Conservation (phyloP, 2,113 vertebrate genomes). For the Chlamydotis undulata region DNA sequence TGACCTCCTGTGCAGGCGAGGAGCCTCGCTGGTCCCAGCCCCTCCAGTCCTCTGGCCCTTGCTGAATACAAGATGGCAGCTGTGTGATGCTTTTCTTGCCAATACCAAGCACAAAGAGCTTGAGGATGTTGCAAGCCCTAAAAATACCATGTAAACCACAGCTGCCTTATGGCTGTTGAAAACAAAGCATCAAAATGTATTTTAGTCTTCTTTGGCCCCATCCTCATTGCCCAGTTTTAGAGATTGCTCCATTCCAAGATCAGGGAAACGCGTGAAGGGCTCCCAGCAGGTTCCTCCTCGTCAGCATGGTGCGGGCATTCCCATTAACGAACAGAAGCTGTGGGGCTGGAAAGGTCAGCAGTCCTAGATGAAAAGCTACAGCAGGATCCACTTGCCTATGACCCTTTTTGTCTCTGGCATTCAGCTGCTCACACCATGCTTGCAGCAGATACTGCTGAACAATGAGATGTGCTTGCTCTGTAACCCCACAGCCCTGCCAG, state of each 20-base stretch:
- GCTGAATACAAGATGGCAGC: not conserved
- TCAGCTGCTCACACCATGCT: not conserved
- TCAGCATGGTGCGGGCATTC: not conserved
- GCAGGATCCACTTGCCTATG: not conserved
- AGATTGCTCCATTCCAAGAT: not conserved
- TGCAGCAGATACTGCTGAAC: not conserved
- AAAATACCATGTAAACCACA: not conserved
- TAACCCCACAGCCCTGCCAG: not conserved
- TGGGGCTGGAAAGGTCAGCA: not conserved
- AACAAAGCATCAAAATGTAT: not conserved
- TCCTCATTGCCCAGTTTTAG: not conserved
- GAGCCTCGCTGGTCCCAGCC: not conserved
- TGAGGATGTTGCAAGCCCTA: not conserved
- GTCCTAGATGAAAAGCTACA: not conserved
- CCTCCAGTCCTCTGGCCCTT: accelerated
- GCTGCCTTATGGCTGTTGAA: not conserved
- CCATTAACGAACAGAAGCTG: not conserved
- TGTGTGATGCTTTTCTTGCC: not conserved
- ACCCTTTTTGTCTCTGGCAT: not conserved
- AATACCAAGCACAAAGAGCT: not conserved
- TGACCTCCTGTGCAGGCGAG: accelerated
- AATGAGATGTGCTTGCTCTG: not conserved
- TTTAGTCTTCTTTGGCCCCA: not conserved
- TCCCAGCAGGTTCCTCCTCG: accelerated
- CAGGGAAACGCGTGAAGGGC: not conserved